Base-by-base conservation (phyloP, 2,797 vertebrate genomes). In the Telmatherina bonti region DNA sequence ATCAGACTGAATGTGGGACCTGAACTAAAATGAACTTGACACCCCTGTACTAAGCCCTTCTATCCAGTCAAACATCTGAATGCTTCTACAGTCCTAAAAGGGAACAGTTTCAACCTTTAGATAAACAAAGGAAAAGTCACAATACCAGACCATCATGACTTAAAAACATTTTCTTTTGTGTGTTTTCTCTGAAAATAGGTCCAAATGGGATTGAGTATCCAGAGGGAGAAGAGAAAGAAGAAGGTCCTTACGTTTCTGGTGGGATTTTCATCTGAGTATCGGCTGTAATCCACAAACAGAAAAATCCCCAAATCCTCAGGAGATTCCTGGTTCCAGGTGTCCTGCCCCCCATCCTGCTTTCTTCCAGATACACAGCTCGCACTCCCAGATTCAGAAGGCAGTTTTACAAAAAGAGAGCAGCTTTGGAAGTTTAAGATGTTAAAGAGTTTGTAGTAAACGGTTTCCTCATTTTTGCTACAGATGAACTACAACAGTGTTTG, bases 241-340 rank as follows among this genome's bases (percentile, higher is more conserved):
- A 49, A 1, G 26, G 31, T 38, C 94, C 97, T 97, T 88, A 97
- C 96, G 94, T 97, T 88, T 97, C 96, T 65, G 95, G 94, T 12
- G 97, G 96, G 88, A 97, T 96, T 94, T 91, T 95, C 75, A 92
- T 93, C 92, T 98, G 96, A 33, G 94, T 94, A 47, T 82, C 61
- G 2, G 90, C 74, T 1, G 91, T 74, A 45, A 92, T 78, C 88
- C 92, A 91, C 31, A 94, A 57, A 67, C 90, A 91, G 72, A 92
- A 70, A 74, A 91, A 79, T 43, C 85, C 93, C 66, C 96, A 77
- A 78, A 95, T 84, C 72, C 92, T 85, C 26, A 87, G 74, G 16
- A 88, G 22, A 35, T 78, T 83, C 72, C 83, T 74, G 45, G 69
- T 69, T 84, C 27, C 65, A 7, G 0, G 0, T 0, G 49, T 59